Conservation (phyloP, 2,888 invertebrate species). For the Bimastos eiseni region DNA sequence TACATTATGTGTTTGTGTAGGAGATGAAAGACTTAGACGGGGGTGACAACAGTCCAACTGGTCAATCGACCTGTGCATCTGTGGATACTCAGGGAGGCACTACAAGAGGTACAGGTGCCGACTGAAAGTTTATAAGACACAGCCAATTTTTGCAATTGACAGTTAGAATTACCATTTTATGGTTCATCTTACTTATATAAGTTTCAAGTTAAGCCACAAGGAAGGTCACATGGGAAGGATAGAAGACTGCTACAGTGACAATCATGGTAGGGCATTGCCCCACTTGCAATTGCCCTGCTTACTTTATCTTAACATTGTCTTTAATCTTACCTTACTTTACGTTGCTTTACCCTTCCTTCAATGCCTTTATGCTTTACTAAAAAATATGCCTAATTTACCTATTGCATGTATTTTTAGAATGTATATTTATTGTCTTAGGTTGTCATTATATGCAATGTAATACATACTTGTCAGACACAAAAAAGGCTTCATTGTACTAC, state of each 20-base stretch:
- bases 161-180: background rate
- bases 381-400: too few species aligned
- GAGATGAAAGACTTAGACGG: constrained; percentile 21
- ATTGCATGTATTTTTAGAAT: too few species aligned
- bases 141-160: background rate
- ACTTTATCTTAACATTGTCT: background rate
- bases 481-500: background rate
- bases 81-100: constrained; percentile 6
- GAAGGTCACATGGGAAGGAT: background rate
- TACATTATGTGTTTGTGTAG: background rate
- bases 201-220: background rate
- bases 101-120: background rate
- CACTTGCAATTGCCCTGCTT: background rate
- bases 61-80: background rate
- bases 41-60: background rate
- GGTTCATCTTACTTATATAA: background rate
- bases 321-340: background rate
- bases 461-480: background rate
- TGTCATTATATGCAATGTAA: background rate
- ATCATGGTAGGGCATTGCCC: background rate
- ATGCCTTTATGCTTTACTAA: background rate
- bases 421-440: background rate
- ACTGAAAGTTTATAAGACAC: background rate
- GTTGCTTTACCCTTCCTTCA: background rate
- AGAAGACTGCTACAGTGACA: background rate